Percentiles rank a stretch among this genome's conserved stretches.
Conservation (phyloP, 2,797 vertebrate species). For the Megaceryle alcyon region DNA sequence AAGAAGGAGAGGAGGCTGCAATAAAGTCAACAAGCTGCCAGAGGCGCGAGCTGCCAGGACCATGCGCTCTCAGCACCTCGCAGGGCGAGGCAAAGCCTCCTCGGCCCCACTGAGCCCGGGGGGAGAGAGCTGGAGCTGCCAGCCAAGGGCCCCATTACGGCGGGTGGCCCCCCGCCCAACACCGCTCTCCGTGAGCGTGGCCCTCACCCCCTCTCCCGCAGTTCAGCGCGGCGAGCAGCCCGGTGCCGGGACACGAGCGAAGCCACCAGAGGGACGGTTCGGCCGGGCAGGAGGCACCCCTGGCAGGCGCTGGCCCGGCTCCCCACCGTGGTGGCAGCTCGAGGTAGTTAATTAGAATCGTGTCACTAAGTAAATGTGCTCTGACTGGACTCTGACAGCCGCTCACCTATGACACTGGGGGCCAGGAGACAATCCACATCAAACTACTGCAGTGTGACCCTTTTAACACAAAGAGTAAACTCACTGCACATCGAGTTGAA, state of each 20-base stretch:
- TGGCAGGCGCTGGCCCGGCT: slow-evolving; percentile 47
- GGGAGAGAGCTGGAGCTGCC: background rate
- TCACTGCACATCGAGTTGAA: slow-evolving; percentile 96
- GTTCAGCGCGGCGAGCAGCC: background rate
- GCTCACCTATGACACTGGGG: slow-evolving; percentile 84
- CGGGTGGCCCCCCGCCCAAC: background rate
- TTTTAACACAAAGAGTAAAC: slow-evolving; percentile 98
- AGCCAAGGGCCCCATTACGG: background rate
- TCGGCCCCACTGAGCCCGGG: accelerated
- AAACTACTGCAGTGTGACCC: slow-evolving; percentile 93
- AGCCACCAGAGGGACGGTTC: background rate
- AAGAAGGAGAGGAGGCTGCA: background rate
- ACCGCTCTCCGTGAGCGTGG: background rate
- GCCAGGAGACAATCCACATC: slow-evolving; percentile 92
- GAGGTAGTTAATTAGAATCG: slow-evolving; percentile 99
- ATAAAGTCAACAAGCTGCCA: background rate
- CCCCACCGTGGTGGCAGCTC: slow-evolving; percentile 82
- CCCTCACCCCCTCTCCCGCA: background rate
- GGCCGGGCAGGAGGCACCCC: slow-evolving; percentile 41
- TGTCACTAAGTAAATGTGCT: slow-evolving; percentile 99
- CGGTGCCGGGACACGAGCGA: background rate
- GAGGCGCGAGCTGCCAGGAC: background rate
- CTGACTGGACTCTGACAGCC: slow-evolving; percentile 98
- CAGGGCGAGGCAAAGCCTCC: background rate
- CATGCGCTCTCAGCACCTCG: background rate